phyloP scores from a whole-genome alignment of 2,113 vertebrate genomes.

The Gorsachius goisagi region DNA sequence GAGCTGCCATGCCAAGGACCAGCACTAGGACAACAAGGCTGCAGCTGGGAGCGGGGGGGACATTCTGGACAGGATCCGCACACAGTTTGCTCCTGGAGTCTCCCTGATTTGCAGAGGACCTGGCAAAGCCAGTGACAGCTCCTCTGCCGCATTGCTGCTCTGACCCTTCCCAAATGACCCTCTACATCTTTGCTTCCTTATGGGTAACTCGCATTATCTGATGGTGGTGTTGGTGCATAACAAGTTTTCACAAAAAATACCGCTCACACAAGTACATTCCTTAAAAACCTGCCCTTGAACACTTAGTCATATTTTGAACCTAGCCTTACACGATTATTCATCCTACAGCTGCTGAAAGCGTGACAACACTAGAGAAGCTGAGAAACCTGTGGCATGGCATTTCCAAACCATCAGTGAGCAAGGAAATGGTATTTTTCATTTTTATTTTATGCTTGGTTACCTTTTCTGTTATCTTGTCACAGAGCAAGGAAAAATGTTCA shows the following conservation, averaged over 20 bases:
- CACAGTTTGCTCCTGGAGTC: background rate
- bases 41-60: accelerated
- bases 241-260: background rate
- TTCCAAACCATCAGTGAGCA: background rate
- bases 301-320: background rate
- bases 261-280: background rate
- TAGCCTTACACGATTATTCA: background rate
- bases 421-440: background rate
- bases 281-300: background rate
- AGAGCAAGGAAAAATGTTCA: conserved; percentile 4
- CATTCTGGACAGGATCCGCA: background rate
- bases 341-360: background rate
- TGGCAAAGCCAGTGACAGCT: background rate
- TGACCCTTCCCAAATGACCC: background rate
- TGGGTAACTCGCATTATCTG: accelerated
- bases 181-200: background rate
- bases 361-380: background rate
- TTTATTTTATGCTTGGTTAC: conserved; percentile 11
- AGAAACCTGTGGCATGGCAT: background rate
- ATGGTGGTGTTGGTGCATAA: background rate
- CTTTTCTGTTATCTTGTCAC: conserved; percentile 31
- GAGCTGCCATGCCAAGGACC: background rate
- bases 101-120: background rate
- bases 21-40: background rate
- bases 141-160: background rate